phyloP scores from a whole-genome alignment of 2,113 vertebrate genomes.

The Emydocephalus ijimae region DNA sequence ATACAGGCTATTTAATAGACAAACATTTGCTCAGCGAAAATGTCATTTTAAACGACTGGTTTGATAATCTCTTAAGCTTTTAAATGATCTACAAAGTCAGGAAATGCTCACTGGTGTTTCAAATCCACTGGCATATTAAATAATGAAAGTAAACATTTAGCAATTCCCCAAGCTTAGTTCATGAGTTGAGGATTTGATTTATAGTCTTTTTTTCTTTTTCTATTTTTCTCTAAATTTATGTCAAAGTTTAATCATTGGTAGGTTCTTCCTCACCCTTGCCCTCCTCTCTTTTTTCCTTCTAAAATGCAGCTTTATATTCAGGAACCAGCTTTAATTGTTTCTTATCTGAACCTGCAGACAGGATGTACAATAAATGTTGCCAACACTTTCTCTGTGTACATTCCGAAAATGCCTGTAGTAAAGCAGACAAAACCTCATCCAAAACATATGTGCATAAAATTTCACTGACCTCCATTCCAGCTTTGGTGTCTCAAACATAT shows the following conservation, averaged over 20 bases:
- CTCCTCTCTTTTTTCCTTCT: neutral
- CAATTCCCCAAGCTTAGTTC: conserved; percentile 49
- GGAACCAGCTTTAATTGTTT: neutral
- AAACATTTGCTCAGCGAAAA: conserved; percentile 82
- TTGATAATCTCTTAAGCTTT: conserved; percentile 79
- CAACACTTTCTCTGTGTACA: neutral
- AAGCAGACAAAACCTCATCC: neutral
- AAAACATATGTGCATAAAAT: neutral
- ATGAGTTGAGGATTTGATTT: conserved; percentile 22
- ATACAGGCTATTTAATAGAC: conserved; percentile 74
- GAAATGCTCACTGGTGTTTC: conserved; percentile 63
- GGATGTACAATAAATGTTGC: neutral
- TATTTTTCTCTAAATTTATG: conserved; percentile 23
- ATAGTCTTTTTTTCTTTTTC: neutral
- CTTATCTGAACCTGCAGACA: neutral
- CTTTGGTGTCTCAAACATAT: neutral
- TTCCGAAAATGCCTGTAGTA: neutral
- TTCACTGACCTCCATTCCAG: neutral
- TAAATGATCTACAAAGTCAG: conserved; percentile 76
- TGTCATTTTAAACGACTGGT: conserved; percentile 74
- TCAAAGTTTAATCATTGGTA: neutral
- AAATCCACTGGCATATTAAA: conserved; percentile 62
- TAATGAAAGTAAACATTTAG: conserved; percentile 63
- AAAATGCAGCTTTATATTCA: neutral
- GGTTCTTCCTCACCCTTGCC: neutral